Conservation (phyloP, 30 jellyfish, hydroid and myxozoan genomes). For the Sanderia malayensis region DNA sequence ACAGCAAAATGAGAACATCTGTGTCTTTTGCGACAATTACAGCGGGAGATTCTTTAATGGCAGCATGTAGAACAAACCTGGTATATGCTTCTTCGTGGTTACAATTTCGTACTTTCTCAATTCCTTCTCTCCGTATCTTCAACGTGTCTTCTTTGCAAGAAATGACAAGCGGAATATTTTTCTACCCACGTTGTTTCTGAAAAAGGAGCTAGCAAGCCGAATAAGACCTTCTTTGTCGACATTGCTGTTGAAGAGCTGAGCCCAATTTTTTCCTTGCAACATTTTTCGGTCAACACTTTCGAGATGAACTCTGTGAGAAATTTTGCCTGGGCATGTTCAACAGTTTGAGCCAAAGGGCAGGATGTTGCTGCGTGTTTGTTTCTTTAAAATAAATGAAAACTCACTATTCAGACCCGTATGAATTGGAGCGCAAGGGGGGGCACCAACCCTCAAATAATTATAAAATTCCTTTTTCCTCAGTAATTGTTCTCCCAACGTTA, state of each 20-base stretch:
- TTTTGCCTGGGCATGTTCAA: not conserved
- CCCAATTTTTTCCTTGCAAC: not conserved
- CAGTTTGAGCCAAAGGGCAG: too few species aligned
- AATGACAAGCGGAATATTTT: not conserved
- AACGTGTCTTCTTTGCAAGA: too few species aligned
- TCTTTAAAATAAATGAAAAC: too few species aligned
- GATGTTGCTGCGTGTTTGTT: too few species aligned
- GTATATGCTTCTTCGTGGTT: not conserved
- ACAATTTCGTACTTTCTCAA: not conserved
- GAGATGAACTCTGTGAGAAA: not conserved
- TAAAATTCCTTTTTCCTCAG: too few species aligned
- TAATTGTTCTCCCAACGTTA: too few species aligned
- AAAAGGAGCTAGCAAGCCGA: too few species aligned
- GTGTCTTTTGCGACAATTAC: not conserved
- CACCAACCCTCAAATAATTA: too few species aligned
- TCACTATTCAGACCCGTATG: too few species aligned
- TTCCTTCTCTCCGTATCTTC: not conserved
- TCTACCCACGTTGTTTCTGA: not conserved
- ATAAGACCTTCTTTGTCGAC: not conserved
- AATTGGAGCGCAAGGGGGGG: too few species aligned
- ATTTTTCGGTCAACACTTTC: not conserved
- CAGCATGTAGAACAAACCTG: not conserved
- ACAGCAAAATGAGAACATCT: not conserved
- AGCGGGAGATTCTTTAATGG: not conserved
- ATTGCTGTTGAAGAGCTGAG: not conserved